phyloP scores from a whole-genome alignment of 2,113 vertebrate species.

The Phocoena phocoena region DNA sequence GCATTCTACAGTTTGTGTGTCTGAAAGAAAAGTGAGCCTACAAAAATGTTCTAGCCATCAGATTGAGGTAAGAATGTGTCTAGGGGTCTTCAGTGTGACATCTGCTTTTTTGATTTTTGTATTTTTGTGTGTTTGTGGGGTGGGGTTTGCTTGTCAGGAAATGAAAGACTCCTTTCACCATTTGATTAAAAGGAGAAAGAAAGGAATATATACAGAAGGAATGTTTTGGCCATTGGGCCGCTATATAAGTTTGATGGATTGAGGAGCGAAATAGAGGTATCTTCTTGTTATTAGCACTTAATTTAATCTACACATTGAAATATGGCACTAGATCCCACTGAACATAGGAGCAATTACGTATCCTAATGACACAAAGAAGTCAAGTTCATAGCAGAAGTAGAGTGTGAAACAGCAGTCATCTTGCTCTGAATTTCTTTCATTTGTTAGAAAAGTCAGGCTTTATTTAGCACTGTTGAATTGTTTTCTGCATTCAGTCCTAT shows the following conservation, averaged over 20 bases:
- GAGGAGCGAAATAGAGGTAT: background rate
- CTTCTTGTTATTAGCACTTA: background rate
- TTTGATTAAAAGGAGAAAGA: constrained; percentile 22
- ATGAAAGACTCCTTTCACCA: background rate
- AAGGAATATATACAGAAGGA: background rate
- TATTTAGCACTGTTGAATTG: background rate
- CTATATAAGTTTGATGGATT: background rate
- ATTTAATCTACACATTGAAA: background rate
- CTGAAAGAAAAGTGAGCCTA: constrained; percentile 45
- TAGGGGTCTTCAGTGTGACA: background rate
- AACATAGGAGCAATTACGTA: constrained; percentile 12
- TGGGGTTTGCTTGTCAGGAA: background rate
- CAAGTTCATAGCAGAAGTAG: background rate
- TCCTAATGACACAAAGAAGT: background rate
- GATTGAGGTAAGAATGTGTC: constrained; percentile 62
- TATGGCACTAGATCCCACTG: background rate
- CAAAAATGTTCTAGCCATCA: constrained; percentile 21
- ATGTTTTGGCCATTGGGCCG: background rate
- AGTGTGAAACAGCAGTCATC: background rate
- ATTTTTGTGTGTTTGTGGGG: background rate
- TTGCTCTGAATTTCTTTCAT: constrained; percentile 38
- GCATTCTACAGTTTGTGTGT: constrained; percentile 35
- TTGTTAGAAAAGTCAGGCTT: constrained; percentile 9
- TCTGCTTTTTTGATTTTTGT: background rate
- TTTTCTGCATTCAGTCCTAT: background rate